Evolutionary conservation across 2,113 vertebrate species (phyloP), one percentile per base, ranked within the genome.

Genomic region (Esox niger): DNA sequence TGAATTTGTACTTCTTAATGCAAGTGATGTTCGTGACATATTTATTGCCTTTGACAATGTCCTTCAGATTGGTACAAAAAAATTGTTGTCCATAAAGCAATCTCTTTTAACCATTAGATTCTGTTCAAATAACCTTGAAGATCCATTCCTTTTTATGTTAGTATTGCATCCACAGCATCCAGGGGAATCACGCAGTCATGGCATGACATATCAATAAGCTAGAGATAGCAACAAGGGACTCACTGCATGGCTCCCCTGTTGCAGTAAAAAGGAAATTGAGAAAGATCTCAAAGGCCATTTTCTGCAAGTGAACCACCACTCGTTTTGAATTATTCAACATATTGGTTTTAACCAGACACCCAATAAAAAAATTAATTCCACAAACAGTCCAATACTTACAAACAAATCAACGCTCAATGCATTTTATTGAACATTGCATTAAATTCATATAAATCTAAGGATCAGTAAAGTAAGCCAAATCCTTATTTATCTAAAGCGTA

Each of bases 381-480:
- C 8, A 21, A 13, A 27, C 6, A 25, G 26, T 10, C 25, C 54
- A 27, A 21, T 27, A 9, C 13, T 13, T 27, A 57, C 55, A 27
- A 3, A 27, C 57, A 59, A 7, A 29, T 7, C 56, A 31, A 20
- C 15, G 15, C 13, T 58, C 6, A 0, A 61, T 33, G 32, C 31
- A 35, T 33, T 66, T 75, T 70, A 70, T 75, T 75, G 23, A 33
- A 32, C 30, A 32, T 23, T 43, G 23, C 62, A 62, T 43, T 25
- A 63, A 73, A 69, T 35, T 35, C 43, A 56, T 66, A 70, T 27
- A 64, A 70, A 38, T 55, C 23, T 54, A 57, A 63, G 54, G 65
- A 46, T 67, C 55, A 43, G 31, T 27, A 35, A 63, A 64, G 66
- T 69, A 61, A 62, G 47, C 56, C 61, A 65, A 60, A 49, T 65